These are phyloP conservation scores for Drosophila tristis DNA, from an alignment of 1,140 invertebrate species.

Conservation along the genomic window DNA sequence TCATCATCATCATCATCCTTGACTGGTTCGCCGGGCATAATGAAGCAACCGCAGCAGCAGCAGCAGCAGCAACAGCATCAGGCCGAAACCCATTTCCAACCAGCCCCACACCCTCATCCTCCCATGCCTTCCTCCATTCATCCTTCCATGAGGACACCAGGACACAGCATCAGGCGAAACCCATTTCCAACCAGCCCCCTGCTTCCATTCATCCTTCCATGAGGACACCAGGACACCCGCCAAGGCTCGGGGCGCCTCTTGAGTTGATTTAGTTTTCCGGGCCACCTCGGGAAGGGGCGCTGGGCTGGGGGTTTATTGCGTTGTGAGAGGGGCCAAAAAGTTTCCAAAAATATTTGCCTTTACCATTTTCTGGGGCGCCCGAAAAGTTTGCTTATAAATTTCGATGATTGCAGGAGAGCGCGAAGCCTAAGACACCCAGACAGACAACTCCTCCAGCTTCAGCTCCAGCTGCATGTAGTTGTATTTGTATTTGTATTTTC, in stretches of 20 bases:
- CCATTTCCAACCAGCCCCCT: constrained; percentile 4
- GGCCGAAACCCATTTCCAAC: constrained; percentile 21
- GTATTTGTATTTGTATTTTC: no score
- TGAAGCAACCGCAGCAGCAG: constrained; percentile 40
- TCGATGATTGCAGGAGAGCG: constrained; percentile 63
- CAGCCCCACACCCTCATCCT: neutral
- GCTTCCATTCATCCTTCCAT: neutral
- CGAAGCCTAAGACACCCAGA: constrained; percentile 21
- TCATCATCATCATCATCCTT: constrained; percentile 11
- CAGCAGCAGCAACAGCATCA: neutral
- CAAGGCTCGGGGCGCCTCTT: constrained; percentile 37
- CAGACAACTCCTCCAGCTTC: neutral
- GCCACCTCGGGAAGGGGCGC: neutral
- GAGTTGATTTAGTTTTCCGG: constrained; percentile 71
- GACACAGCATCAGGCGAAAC: constrained; percentile 21
- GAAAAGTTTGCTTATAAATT: constrained; percentile 77
- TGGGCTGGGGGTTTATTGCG: neutral
- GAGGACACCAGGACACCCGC: constrained; percentile 22
- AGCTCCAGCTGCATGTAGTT: no score
- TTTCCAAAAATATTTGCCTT: constrained; percentile 72
- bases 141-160: neutral
- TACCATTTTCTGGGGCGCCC: constrained; percentile 33
- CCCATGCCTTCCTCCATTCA: constrained; percentile 1
- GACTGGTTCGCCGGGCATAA: constrained; percentile 20
- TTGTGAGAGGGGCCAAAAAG: constrained; percentile 9